Evolutionary conservation across 2,888 invertebrate genomes (phyloP), one percentile per base, ranked within the genome.

Genomic region (Drosophila subquinaria): DNA sequence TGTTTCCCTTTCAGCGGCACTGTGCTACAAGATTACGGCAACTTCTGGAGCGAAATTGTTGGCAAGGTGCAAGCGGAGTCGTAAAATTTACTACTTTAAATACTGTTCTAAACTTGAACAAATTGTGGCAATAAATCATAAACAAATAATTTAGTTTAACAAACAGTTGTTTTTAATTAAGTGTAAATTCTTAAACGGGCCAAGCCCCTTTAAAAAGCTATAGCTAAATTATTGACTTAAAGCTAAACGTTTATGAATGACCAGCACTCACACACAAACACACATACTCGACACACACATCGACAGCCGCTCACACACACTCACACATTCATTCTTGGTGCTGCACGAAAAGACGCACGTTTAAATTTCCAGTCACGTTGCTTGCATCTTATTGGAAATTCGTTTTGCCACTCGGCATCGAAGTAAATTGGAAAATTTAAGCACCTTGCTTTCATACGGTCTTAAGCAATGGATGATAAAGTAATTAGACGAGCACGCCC

Each of bases 21-120:
- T 4, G 95, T 96, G 20, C 92, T 96, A 84, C 95, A 96, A 92
- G 95, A 95, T 82, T 97, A 96, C 90, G 94, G 95, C 55, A 95
- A 95, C 6, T 97, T 96, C 92, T 97, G 96, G 96, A 94, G 95
- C 27, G 95, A 95, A 76, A 92, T 96, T 40, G 93, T 95, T 48
- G 95, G 95, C 4, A 94, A 94, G 73, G 90, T 92, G 63, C 90
- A 92, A 67, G 76, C 75, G 40, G 79, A 87, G 43, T 79, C 77
- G 13, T 81, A 74, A 79, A 63, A 9, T 33, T 33, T 35, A 30
- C 52, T n/a, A 50, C 17, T 23, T 33, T 11, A 35, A 8, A 15
- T 35, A 4, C 47, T 55, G 57, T 67, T 56, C 45, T 69, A 63
- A 63, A 68, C 52, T 63, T 17, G 50, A 43, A 53, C n/a, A 52